Base-by-base conservation (phyloP, 1,140 invertebrate genomes). In the Drosophila pandora region DNA sequence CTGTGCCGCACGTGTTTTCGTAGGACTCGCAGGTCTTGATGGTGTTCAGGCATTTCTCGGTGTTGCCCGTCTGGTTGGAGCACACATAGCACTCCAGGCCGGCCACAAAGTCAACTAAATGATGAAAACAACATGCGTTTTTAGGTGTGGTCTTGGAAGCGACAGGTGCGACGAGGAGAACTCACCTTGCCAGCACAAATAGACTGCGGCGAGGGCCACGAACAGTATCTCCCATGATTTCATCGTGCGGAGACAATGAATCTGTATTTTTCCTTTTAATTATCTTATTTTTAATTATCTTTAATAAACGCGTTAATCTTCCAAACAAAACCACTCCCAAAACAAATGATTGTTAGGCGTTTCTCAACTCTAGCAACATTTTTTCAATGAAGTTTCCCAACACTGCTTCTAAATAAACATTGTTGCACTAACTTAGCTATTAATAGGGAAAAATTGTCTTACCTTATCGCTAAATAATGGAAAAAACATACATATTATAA, bases 21-120 rank as follows among this genome's bases (percentile, higher is more conserved):
- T 94, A 94, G 76, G 96, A 94, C 69, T 97, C 95, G 92, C 98
- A 99, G 21, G 96, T 97, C 91, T 95, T 96, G 17, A 98, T 97
- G 3, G 97, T 98, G 85, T 96, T 97, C 8, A 97, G 92, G 92
- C 98, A 99, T 93, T 99, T 99, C 72, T 96, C 97, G 32, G 93
- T 94, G 89, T 99, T 99, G 73, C 96, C 95, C 78, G 98, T 97
- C 93, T 99, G 98, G 78, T 96, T 94, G 56, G 95, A 94, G 92
- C 98, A 99, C 10, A 98, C 97, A 91, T 99, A 99, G 92, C 98
- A 99, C 93, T 99, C 97, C 64, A 99, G 93, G 67, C 94, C 93
- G 89, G 92, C 83, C 81, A 93, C 96, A 95, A 90, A 79, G 92
- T 61, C 59, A 2, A 91, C 91, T 87, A 30, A 21, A 53, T 69